Base-by-base conservation (phyloP, 2,888 invertebrate genomes). In the Melangyna quadrimaculata region DNA sequence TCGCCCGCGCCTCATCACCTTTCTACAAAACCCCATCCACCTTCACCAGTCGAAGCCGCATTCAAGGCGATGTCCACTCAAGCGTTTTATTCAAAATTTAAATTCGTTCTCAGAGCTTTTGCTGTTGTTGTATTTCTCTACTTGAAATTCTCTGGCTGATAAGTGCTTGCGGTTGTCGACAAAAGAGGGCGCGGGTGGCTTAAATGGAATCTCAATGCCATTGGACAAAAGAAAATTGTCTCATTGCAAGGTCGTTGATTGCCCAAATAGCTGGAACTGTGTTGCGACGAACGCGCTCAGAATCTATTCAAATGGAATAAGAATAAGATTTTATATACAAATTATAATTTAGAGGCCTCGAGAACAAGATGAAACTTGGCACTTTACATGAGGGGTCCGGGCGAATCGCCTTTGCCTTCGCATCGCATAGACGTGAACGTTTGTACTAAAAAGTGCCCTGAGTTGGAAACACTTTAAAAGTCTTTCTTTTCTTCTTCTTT, bases 161-260 rank as follows among this genome's bases (percentile, higher is more conserved):
- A 61, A 77, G 67, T 72, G 70, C 35, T 63, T 57, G 71, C 19
- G 77, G 81, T 63, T 24, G 45, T 27, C 9, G 27, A 0, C n/a
- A 29, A 24, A 29, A 37, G 45, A 55, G 37, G 48, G 32, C 9
- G 12, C 37, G 32, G 27, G 24, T 55, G 57, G 27, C 19, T n/a
- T 27, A 40, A 32, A 53, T 48, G n/a, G 43, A 45, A 59, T 75
- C 22, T 61, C 74, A 69, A 55, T 65, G 55, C 51, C 65, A 40
- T 43, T 55, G 35, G 35, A 70, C 80, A 71, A 83, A 79, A 72
- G 71, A 69, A 73, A 77, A 86, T 63, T 77, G 77, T 73, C 86
- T 81, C 81, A 77, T 69, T 70, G 81, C 86, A 86, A 86, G 86
- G 86, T 81, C 86, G 86, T 81, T 86, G 86, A 86, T 86, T 86